Conservation (phyloP, 2,113 vertebrate genomes). For the Hystrix brachyura region DNA sequence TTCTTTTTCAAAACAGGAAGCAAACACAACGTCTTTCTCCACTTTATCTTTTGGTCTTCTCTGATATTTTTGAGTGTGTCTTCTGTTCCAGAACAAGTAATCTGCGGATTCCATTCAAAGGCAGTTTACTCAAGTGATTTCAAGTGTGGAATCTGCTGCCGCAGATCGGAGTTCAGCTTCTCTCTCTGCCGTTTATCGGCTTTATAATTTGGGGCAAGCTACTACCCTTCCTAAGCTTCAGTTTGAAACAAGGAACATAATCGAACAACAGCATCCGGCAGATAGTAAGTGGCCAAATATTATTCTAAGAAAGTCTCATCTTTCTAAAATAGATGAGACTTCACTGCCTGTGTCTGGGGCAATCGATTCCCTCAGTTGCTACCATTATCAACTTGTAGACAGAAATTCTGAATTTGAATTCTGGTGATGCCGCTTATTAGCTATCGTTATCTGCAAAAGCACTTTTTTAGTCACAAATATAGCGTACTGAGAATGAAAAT, state of each 20-base stretch:
- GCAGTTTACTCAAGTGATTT: slow-evolving; percentile 56
- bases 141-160: slow-evolving; percentile 41
- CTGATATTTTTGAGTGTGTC: not conserved
- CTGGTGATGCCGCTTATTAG: not conserved
- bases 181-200: slow-evolving; percentile 47
- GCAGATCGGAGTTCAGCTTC: slow-evolving; percentile 57
- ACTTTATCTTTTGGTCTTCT: not conserved
- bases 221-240: slow-evolving; percentile 42
- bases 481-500: not conserved
- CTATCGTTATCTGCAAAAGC: not conserved
- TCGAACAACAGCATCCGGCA: not conserved
- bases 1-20: slow-evolving; percentile 9
- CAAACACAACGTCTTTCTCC: not conserved
- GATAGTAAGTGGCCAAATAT: not conserved
- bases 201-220: slow-evolving; percentile 50
- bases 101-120: slow-evolving; percentile 54
- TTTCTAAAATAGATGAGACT: slow-evolving; percentile 29
- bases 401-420: slow-evolving; percentile 35
- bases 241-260: slow-evolving; percentile 48
- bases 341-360: not conserved
- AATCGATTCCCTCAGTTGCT: not conserved
- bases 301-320: slow-evolving; percentile 1
- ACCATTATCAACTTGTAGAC: not conserved
- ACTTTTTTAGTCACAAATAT: not conserved
- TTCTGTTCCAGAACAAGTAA: slow-evolving; percentile 50